phyloP scores from a whole-genome alignment of 1,140 invertebrate species.

The Musca domestica region DNA sequence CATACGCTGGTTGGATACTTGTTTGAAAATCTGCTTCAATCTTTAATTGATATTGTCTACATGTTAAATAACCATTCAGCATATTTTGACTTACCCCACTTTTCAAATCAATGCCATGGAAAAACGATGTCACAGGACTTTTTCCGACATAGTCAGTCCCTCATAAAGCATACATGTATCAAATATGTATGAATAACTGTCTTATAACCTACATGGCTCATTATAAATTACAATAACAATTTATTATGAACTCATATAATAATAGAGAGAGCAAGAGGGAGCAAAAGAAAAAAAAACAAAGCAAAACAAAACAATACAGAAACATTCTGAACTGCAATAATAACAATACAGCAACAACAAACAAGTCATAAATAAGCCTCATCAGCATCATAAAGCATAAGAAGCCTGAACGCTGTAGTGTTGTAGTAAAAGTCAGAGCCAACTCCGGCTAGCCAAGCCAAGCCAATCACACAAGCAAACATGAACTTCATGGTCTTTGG shows the following conservation, averaged over 20 bases:
- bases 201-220: constrained; percentile 5
- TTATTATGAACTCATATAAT: constrained; percentile 22
- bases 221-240: constrained; percentile 24
- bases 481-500: too few species aligned
- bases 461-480: too few species aligned
- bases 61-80: too few species aligned
- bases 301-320: background rate
- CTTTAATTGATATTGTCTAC: too few species aligned
- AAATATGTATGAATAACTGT: background rate
- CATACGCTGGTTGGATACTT: too few species aligned
- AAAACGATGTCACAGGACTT: too few species aligned
- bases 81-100: too few species aligned
- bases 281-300: background rate
- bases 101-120: too few species aligned
- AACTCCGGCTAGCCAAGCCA: too few species aligned
- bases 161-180: background rate
- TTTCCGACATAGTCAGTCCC: background rate
- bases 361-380: constrained; percentile 24
- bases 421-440: too few species aligned
- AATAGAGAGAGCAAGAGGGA: background rate
- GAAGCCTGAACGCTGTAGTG: background rate
- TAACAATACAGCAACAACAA: constrained; percentile 13
- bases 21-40: too few species aligned
- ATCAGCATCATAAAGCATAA: constrained; percentile 18
- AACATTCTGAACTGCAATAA: constrained; percentile 13